Evolutionary conservation across 2,113 vertebrate species (phyloP).

Genomic region (Atherinomorus stipes): DNA sequence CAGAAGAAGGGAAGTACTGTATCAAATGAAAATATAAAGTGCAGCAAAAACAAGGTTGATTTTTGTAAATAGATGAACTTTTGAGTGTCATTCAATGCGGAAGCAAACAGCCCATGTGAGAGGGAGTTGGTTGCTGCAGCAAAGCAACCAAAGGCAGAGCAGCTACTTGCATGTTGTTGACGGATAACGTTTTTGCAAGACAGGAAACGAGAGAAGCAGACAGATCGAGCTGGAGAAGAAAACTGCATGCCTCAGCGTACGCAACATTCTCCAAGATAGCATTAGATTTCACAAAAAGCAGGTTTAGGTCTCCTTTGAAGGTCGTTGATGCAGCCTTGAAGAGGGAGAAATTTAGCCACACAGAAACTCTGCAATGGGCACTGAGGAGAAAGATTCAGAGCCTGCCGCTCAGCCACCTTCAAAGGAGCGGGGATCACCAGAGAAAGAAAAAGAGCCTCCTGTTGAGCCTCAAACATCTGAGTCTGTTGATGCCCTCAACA

Average conservation of each 20-base stretch:
- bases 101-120: conserved; percentile 16
- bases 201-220: conserved; percentile 67
- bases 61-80: conserved; percentile 32
- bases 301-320: conserved; percentile 1
- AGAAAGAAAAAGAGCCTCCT: conserved; percentile 58
- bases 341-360: not conserved
- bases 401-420: conserved; percentile 44
- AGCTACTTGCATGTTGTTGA: conserved; percentile 28
- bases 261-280: not conserved
- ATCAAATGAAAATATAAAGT: conserved; percentile 18
- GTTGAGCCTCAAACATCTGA: conserved; percentile 55
- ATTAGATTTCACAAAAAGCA: conserved; percentile 1
- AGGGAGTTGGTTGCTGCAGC: conserved; percentile 19
- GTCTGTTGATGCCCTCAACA: conserved; percentile 68
- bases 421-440: conserved; percentile 54
- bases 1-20: conserved; percentile 37
- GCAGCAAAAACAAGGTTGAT: not conserved
- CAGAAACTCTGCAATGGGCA: conserved; percentile 72
- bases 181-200: conserved; percentile 60
- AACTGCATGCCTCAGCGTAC: not conserved
- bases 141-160: conserved; percentile 46
- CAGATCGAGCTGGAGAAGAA: conserved; percentile 13
- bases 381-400: conserved; percentile 72
- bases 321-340: conserved; percentile 24
- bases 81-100: conserved; percentile 45